A percentile compares a stretch with the other conserved stretches of the same genome.
These are phyloP conservation scores for Acronicta aceris DNA, from an alignment of 2,888 invertebrate genomes.

Conservation along the genomic window DNA sequence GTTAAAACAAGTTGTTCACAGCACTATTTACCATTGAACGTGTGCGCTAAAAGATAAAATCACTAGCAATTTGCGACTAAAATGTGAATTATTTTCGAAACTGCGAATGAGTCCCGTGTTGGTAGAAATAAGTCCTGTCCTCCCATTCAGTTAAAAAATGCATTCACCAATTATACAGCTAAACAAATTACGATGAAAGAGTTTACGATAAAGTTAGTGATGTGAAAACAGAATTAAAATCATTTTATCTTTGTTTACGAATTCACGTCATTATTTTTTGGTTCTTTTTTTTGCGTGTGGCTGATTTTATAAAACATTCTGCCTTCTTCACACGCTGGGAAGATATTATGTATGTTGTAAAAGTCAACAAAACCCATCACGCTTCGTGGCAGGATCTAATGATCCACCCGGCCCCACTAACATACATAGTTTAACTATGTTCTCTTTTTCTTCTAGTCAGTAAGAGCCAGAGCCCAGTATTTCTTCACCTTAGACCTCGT, in stretches of 20 bases:
- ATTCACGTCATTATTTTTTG: background rate
- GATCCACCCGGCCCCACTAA: too few species aligned
- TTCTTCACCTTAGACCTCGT: too few species aligned
- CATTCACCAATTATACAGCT: slow-evolving; percentile 10
- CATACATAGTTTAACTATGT: too few species aligned
- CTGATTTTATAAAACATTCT: too few species aligned
- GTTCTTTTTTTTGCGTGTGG: too few species aligned
- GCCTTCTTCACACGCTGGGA: too few species aligned
- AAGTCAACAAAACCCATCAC: too few species aligned
- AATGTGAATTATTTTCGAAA: slow-evolving; percentile 9
- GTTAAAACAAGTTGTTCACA: background rate
- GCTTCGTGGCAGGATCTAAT: too few species aligned
- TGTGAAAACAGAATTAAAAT: slow-evolving; percentile 1
- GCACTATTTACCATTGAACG: background rate
- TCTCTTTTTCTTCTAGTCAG: too few species aligned
- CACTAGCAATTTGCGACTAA: slow-evolving; percentile 18
- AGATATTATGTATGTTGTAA: too few species aligned
- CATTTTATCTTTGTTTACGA: background rate
- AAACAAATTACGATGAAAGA: slow-evolving; percentile 7
- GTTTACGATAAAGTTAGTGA: slow-evolving; percentile 7
- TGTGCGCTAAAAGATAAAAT: slow-evolving; percentile 15
- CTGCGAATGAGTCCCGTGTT: slow-evolving; percentile 6
- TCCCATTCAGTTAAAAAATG: slow-evolving; percentile 15
- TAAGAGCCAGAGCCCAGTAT: too few species aligned
- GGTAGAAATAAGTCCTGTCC: slow-evolving; percentile 13